Evolutionary conservation across 53 echinoderm and acorn worm genomes (phyloP), one percentile per base, ranked within the genome.

Genomic region (Crossaster papposus): DNA sequence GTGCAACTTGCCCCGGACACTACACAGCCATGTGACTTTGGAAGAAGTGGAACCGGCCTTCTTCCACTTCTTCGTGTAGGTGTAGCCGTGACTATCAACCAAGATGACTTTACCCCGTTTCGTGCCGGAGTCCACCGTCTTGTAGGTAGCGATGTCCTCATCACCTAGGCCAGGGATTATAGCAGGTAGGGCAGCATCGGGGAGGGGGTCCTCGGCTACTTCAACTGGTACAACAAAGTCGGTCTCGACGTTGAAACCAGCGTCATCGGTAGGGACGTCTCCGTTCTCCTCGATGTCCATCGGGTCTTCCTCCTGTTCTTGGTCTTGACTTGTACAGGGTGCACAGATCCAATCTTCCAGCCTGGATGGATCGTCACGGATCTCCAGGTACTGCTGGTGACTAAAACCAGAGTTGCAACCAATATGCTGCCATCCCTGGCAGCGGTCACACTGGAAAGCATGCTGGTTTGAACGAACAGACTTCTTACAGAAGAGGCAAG

Each of bases 1-100:
- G 5, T 38, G 65, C 22, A 12, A 17, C 65, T 83, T 83, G 83
- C 83, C 24, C 37, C 83, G 65, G 17, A 83, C 22, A 35, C 81
- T 33, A 33, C 81, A 83, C n/a, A 68, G 37, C 83, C 83, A 83
- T n/a, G 51, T 37, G 26, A 44, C 35, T 36, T 4, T 37, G 30
- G 70, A 37, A n/a, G 83, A 65, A 44, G 44, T 44, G 9, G 29
- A 15, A n/a, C 37, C 23, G 44, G 35, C 62, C 50, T 36, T 65
- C 83, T 37, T 20, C 83, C 83, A 83, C 34, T 22, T 65, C 83
- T 68, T 83, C 6, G 79, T 83, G 70, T 83, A 83, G 10, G 65
- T 70, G 37, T 36, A 83, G 8, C 83, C 83, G 13, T 24, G 38
- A 14, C 17, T 37, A 26, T 83, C 65, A 7, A 83, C 81, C 44